Evolutionary conservation across 2,797 vertebrate genomes (phyloP).

Genomic region (Meda fulgida): DNA sequence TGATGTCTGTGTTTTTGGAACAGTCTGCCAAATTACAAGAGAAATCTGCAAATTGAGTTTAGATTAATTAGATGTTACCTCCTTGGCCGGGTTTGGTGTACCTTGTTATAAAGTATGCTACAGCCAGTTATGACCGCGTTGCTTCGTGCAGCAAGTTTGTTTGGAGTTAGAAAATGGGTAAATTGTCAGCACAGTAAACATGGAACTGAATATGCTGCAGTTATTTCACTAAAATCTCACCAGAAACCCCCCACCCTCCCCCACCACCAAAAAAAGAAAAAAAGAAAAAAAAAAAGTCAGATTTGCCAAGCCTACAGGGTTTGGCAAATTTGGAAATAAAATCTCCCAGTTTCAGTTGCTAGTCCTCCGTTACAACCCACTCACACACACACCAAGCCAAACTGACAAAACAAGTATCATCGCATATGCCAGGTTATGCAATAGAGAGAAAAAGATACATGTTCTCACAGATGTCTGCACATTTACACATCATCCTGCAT

Average conservation of each 20-base stretch:
- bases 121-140: background rate
- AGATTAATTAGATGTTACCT: slow-evolving; percentile 22
- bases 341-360: slow-evolving; percentile 48
- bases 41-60: slow-evolving; percentile 24
- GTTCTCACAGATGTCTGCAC: slow-evolving; percentile 29
- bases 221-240: slow-evolving; percentile 1
- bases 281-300: background rate
- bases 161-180: background rate
- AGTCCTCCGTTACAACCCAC: slow-evolving; percentile 39
- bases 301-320: slow-evolving; percentile 43
- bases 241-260: background rate
- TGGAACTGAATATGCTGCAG: slow-evolving; percentile 2
- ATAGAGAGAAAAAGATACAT: slow-evolving; percentile 32
- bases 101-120: background rate
- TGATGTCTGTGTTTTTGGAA: background rate
- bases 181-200: slow-evolving; percentile 28
- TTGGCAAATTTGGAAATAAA: slow-evolving; percentile 46
- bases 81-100: background rate
- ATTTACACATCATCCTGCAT: slow-evolving; percentile 39
- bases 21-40: slow-evolving; percentile 14
- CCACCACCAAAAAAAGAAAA: background rate
- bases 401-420: slow-evolving; percentile 46
- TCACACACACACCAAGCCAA: slow-evolving; percentile 46
- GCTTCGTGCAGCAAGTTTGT: background rate
- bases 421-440: slow-evolving; percentile 43